phyloP scores from a whole-genome alignment of 2,797 vertebrate species.

The Euthynnus affinis region DNA sequence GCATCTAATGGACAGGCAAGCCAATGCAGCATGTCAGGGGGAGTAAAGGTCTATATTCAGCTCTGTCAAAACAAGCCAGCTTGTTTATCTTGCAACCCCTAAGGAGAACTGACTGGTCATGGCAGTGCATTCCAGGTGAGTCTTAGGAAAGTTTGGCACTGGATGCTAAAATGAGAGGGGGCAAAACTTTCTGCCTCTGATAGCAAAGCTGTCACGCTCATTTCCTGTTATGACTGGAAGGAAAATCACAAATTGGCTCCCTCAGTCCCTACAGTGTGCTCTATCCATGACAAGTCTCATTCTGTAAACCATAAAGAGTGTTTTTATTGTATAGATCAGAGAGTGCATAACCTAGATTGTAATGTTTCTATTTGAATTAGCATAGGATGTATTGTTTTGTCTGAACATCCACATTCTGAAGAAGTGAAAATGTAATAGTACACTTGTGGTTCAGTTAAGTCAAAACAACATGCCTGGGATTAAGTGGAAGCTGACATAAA shows the following conservation, averaged over 20 bases:
- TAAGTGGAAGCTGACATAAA: slow-evolving; percentile 26
- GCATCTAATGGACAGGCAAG: slow-evolving; percentile 78
- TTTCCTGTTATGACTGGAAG: slow-evolving; percentile 57
- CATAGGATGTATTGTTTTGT: slow-evolving; percentile 19
- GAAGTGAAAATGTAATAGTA: background rate
- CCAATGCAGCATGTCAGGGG: slow-evolving; percentile 74
- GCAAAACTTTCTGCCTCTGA: slow-evolving; percentile 68
- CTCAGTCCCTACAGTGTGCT: slow-evolving; percentile 30
- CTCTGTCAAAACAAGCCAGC: slow-evolving; percentile 78
- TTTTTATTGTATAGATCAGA: slow-evolving; percentile 18
- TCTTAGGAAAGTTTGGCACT: slow-evolving; percentile 57
- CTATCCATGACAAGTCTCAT: slow-evolving; percentile 15
- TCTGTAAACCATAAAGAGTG: slow-evolving; percentile 12
- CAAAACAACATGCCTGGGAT: slow-evolving; percentile 11
- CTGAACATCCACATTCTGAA: slow-evolving; percentile 24
- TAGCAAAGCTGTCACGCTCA: slow-evolving; percentile 61
- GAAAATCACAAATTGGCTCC: slow-evolving; percentile 64
- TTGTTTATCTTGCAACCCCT: slow-evolving; percentile 72
- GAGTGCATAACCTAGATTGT: slow-evolving; percentile 10
- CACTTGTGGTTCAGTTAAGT: slow-evolving; percentile 13
- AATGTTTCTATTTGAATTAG: slow-evolving; percentile 10
- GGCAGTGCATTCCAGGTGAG: slow-evolving; percentile 73
- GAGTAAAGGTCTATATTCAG: slow-evolving; percentile 78
- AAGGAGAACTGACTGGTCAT: slow-evolving; percentile 60
- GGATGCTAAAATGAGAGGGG: slow-evolving; percentile 48